Conservation (phyloP, 1,140 invertebrate genomes). For the Aphidius ervi region DNA sequence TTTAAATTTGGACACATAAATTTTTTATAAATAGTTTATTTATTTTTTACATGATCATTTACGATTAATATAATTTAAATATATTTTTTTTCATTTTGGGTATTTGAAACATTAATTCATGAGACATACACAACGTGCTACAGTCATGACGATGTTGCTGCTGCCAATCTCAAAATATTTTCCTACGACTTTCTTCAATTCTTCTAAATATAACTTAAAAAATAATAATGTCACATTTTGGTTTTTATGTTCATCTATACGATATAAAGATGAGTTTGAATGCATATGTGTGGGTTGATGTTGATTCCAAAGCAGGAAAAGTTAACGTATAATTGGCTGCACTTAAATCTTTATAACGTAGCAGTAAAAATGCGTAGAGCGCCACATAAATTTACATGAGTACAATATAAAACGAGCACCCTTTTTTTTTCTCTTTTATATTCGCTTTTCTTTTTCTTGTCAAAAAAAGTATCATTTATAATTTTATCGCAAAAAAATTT, state of each 20-base stretch:
- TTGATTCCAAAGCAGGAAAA: slow-evolving; percentile 16
- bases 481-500: too few species aligned
- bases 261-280: neutral
- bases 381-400: slow-evolving; percentile 48
- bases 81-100: too few species aligned
- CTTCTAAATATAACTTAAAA: slow-evolving; percentile 30
- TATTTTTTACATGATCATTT: too few species aligned
- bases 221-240: neutral
- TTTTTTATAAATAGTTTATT: too few species aligned
- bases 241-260: slow-evolving; percentile 1
- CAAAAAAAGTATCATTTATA: too few species aligned
- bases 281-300: slow-evolving; percentile 4
- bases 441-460: too few species aligned
- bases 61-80: too few species aligned
- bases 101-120: too few species aligned
- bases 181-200: slow-evolving; percentile 35
- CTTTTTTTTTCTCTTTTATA: slow-evolving; percentile 8
- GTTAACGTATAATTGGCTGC: slow-evolving; percentile 51
- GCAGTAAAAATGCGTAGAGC: slow-evolving; percentile 47
- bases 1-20: too few species aligned
- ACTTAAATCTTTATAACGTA: slow-evolving; percentile 50
- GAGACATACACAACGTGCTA: too few species aligned
- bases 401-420: slow-evolving; percentile 38
- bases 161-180: too few species aligned
- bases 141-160: too few species aligned